Evolutionary conservation across 2,888 invertebrate species (phyloP), one percentile per base, ranked within the genome.

Genomic region (Platycnemis pennipes): DNA sequence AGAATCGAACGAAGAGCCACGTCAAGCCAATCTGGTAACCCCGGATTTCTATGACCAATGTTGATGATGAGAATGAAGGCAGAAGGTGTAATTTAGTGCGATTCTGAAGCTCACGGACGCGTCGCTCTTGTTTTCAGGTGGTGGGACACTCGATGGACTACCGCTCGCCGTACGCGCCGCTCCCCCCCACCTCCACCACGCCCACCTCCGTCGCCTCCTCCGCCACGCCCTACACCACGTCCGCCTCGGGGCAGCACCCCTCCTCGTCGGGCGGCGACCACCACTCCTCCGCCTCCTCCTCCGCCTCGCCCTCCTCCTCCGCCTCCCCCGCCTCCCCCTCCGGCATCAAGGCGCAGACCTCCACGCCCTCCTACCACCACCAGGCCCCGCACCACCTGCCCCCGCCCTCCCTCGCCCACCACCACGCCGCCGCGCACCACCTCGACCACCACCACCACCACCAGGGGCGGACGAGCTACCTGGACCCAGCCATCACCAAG

Each of bases 401-500:
- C 0, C 97, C 97, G 94, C 96, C 97, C 0, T 97, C 97, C 96
- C 97, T 97, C 8, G 96, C 97, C 19, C 91, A 87, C 86, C 87
- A 87, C 94, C 56, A 69, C 91, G 95, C 95, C 53, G 94, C 95
- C 19, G 94, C 94, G 11, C 91, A 56, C 49, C 53, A 53, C 85
- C 42, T 26, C 56, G 16, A 49, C n/a, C 94, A 77, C 42, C 86
- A 87, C 63, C 91, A 91, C n/a, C 44, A 63, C 63, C 63, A 91
- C 31, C 91, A 91, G 44, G 63, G 98, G 44, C 97, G 98, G 1
- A 94, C 95, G 69, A 97, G 97, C 94, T 98, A 98, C 96, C 96
- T 98, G 94, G 98, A 98, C 96, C 97, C 98, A 8, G 98, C 98
- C 13, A 96, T 98, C 22, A 97, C 98, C 96, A 98, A 98, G 96